Conservation (phyloP, 2,888 invertebrate species). For the Nipponacmea schrenckii region DNA sequence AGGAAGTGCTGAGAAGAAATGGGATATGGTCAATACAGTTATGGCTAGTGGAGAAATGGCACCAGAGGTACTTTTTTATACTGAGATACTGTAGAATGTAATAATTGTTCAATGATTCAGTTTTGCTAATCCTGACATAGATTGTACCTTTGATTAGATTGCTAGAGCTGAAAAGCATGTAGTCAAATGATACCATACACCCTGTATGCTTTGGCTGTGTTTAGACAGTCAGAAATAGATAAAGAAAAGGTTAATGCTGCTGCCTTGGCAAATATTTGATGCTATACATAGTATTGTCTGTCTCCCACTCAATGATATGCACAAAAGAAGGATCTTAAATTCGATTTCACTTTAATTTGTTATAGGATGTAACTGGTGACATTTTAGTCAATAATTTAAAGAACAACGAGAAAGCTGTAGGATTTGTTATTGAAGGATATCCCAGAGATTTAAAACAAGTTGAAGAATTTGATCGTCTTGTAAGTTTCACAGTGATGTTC, state of each 20-base stretch:
- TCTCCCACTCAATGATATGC: too few species aligned
- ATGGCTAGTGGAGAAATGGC: conserved; percentile 60
- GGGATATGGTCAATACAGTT: conserved; percentile 52
- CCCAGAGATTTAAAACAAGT: conserved; percentile 67
- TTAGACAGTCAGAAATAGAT: too few species aligned
- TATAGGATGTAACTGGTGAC: conserved; percentile 66
- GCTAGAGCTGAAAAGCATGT: too few species aligned
- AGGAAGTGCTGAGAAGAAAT: conserved; percentile 58
- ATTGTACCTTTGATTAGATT: too few species aligned
- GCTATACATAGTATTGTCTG: too few species aligned
- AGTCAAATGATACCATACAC: too few species aligned
- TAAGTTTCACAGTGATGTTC: conserved; percentile 26
- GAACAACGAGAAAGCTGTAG: conserved; percentile 58
- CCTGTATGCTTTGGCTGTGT: too few species aligned
- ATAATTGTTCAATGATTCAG: not conserved
- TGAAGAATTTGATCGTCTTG: conserved; percentile 56
- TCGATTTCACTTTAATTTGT: not conserved
- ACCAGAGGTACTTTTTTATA: conserved; percentile 52
- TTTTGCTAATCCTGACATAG: too few species aligned
- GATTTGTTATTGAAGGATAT: conserved; percentile 70
- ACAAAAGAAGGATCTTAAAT: too few species aligned
- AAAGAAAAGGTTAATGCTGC: too few species aligned
- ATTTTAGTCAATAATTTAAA: conserved; percentile 61
- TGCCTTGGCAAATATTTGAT: too few species aligned
- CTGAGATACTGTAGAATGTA: not conserved